phyloP scores from a whole-genome alignment of 2,797 vertebrate species.

The Neomorphus geoffroyi region DNA sequence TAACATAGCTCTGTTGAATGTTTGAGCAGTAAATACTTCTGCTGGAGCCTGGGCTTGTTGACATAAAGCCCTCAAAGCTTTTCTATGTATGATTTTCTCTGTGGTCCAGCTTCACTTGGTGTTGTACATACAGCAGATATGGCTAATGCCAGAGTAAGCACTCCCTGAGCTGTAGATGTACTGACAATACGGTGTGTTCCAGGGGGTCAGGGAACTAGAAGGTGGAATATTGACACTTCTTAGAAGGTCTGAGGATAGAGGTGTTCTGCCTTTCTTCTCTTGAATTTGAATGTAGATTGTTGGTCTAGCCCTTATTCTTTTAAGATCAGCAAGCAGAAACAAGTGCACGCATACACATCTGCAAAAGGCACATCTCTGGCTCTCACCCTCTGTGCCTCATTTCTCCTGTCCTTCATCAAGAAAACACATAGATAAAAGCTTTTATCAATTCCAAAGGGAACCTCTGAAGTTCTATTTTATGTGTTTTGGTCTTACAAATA shows the following conservation, averaged over 20 bases:
- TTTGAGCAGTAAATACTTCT: neutral
- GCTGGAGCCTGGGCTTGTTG: neutral
- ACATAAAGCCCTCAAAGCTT: neutral
- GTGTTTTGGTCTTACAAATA: neutral
- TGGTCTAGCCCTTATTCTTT: neutral
- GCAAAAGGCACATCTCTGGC: neutral
- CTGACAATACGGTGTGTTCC: neutral
- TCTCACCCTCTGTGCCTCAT: neutral
- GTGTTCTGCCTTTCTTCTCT: neutral
- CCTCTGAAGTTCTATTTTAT: neutral
- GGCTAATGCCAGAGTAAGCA: rapidly evolving
- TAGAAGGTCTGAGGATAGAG: neutral
- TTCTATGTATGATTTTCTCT: neutral
- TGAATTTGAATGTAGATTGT: neutral
- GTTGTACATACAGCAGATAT: neutral
- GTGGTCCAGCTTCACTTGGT: neutral
- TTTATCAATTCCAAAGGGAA: neutral
- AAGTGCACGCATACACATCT: neutral
- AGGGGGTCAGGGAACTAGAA: neutral
- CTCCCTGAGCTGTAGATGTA: neutral
- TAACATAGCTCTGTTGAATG: neutral
- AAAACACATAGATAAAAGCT: neutral
- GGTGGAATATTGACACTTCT: neutral
- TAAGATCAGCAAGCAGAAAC: neutral
- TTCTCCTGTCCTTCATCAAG: neutral